Evolutionary conservation across 2,113 vertebrate genomes (phyloP).

Genomic region (Phoenicopterus ruber): DNA sequence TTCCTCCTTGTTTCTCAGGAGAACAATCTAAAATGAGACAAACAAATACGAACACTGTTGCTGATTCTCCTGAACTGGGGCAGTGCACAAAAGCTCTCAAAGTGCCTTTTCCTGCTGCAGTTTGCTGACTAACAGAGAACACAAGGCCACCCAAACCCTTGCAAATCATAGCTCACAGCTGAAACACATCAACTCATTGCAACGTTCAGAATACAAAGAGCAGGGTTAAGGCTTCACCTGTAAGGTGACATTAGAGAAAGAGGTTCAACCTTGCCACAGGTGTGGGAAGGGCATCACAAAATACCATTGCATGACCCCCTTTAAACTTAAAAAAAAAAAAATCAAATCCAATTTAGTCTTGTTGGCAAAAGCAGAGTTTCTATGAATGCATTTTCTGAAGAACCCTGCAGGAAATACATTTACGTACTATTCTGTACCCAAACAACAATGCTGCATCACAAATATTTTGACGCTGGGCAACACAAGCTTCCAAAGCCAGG

Average conservation of each 20-base stretch:
- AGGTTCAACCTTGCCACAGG: neutral
- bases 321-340: neutral
- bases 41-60: too few species aligned
- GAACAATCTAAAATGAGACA: neutral
- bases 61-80: neutral
- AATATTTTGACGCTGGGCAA: rapidly evolving
- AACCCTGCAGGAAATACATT: neutral
- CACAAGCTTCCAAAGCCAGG: too few species aligned
- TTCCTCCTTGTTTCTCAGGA: neutral
- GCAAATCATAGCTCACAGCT: neutral
- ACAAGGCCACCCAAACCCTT: neutral
- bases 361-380: neutral
- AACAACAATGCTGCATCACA: rapidly evolving
- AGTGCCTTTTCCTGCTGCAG: neutral
- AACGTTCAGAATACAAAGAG: neutral
- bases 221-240: neutral
- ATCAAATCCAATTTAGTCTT: rapidly evolving
- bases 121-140: neutral
- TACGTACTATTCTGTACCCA: rapidly evolving
- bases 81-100: neutral
- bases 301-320: rapidly evolving
- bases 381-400: rapidly evolving
- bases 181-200: neutral
- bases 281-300: neutral
- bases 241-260: rapidly evolving